Conservation (phyloP, 2,888 invertebrate genomes). For the Pandemis heparana region DNA sequence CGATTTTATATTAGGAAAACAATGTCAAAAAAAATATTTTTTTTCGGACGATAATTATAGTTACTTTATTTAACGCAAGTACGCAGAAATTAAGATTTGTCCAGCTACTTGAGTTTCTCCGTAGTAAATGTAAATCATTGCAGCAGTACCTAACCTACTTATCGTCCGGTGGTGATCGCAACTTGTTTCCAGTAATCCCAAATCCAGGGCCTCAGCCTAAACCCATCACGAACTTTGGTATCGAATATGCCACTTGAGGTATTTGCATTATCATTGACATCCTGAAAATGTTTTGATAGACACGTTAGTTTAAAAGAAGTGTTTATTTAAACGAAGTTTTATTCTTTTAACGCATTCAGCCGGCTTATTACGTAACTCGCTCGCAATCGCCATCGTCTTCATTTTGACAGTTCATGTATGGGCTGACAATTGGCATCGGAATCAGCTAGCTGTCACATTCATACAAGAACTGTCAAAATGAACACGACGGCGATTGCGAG, state of each 20-base stretch:
- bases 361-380: no score
- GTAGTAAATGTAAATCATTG: slow-evolving; percentile 32
- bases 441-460: no score
- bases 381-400: no score
- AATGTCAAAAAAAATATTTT: not conserved
- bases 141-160: slow-evolving; percentile 45
- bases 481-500: no score
- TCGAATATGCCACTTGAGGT: slow-evolving; percentile 92
- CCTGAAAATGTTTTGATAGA: slow-evolving; percentile 82
- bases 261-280: slow-evolving; percentile 95
- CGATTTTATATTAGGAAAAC: not conserved
- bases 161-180: slow-evolving; percentile 55
- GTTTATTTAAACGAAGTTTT: slow-evolving; percentile 5
- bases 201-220: slow-evolving; percentile 86
- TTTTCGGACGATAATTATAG: not conserved
- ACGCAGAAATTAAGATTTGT: not conserved
- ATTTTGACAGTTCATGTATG: no score
- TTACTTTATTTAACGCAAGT: slow-evolving; percentile 2
- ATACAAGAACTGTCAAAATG: no score
- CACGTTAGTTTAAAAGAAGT: not conserved
- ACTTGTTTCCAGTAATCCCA: slow-evolving; percentile 47
- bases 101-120: slow-evolving; percentile 7
- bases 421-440: no score
- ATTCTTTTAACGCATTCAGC: not conserved
- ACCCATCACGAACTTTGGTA: slow-evolving; percentile 95